Evolutionary conservation across 1,140 invertebrate species (phyloP).

Genomic region (Metaphire vulgaris): DNA sequence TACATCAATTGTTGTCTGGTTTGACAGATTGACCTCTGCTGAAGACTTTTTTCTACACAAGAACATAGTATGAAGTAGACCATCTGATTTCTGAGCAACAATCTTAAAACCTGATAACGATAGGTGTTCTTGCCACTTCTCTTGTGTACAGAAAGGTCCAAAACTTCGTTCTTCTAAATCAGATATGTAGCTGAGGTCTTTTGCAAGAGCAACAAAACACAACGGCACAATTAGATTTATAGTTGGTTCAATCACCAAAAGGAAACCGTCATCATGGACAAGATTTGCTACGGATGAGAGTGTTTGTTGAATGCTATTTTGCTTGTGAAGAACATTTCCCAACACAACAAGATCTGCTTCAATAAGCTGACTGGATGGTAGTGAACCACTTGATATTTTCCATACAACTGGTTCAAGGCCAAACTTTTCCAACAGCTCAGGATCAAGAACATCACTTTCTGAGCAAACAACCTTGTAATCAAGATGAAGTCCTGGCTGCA

Average conservation of each 20-base stretch:
- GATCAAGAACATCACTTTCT: conserved; percentile 39
- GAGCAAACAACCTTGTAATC: conserved; percentile 49
- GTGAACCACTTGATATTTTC: conserved; percentile 35
- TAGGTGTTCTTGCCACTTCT: conserved; percentile 48
- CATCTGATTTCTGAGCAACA: conserved; percentile 43
- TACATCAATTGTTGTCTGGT: conserved; percentile 34
- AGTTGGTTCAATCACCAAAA: conserved; percentile 68
- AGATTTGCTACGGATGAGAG: conserved; percentile 55
- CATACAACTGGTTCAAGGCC: conserved; percentile 42
- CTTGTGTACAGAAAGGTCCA: conserved; percentile 43
- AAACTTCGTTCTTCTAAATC: conserved; percentile 33
- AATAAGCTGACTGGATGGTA: conserved; percentile 19
- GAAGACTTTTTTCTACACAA: conserved; percentile 35
- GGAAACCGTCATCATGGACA: conserved; percentile 65
- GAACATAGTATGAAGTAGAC: conserved; percentile 43
- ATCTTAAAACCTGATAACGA: conserved; percentile 51
- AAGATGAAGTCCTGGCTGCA: conserved; percentile 49
- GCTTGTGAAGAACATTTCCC: conserved; percentile 46
- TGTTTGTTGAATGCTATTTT: conserved; percentile 43
- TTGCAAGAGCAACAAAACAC: conserved; percentile 29
- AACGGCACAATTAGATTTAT: conserved; percentile 50
- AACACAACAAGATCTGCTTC: conserved; percentile 46
- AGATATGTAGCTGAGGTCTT: background rate
- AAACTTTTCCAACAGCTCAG: conserved; percentile 37
- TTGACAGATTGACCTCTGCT: background rate